Evolutionary conservation across 1,140 invertebrate genomes (phyloP), one percentile per base, ranked within the genome.

Genomic region (Littorina saxatilis): DNA sequence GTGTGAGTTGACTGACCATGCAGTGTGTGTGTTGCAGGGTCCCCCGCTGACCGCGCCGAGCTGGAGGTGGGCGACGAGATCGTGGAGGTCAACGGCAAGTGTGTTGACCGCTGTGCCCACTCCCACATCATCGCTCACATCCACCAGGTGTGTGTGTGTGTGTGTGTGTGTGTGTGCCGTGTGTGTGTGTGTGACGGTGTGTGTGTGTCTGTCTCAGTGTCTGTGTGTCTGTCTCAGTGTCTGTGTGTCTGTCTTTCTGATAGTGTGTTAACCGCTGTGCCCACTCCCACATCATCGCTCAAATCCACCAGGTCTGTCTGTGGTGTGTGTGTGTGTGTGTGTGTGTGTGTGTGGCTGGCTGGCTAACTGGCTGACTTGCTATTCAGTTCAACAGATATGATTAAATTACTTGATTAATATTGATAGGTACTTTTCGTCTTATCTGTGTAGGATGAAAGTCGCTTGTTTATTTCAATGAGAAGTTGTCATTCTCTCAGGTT

Each of bases 1-100:
- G n/a, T n/a, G n/a, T n/a, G n/a, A n/a, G n/a, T n/a, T n/a, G n/a
- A n/a, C n/a, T n/a, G n/a, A n/a, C n/a, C n/a, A n/a, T n/a, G n/a
- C n/a, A n/a, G n/a, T n/a, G n/a, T n/a, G n/a, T n/a, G n/a, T 5
- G 5, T 47, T 5, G 43, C 43, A 47, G 96, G 96, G 70, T 98
- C 98, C 84, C 97, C 97, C 81, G 97, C 97, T 52, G 97, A 98
- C 93, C 96, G 96, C 92, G 94, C 94, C 27, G 97, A 98, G 92
- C 94, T 98, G 92, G 97, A 98, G 93, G 95, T 98, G 87, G 97
- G 96, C 72, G 98, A 99, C 94, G 98, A 99, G 93, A 99, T 99
- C 90, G 94, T 99, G 92, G 97, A 98, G 93, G 97, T 99, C 68
- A 99, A 99, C 93, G 98, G 86, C 37, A 83, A 84, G 66, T 82